These are phyloP conservation scores for Leptinotarsa lineolata DNA, from an alignment of 1,140 invertebrate genomes.

Conservation along the genomic window DNA sequence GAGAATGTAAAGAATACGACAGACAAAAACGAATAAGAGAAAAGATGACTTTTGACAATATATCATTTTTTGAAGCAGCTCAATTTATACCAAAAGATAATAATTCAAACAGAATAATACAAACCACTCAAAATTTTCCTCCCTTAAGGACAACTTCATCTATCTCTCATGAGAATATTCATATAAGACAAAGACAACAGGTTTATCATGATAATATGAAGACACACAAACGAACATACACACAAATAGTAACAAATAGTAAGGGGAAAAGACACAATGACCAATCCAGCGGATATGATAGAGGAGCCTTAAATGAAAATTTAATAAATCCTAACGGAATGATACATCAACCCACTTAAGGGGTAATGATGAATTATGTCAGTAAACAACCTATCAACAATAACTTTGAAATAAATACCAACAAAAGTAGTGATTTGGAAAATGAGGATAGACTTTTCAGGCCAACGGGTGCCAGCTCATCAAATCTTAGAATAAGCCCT, in stretches of 20 bases:
- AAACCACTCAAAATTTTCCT: background rate
- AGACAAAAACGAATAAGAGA: conserved; percentile 28
- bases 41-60: conserved; percentile 30
- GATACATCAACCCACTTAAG: background rate
- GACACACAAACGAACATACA: background rate
- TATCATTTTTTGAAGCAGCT: conserved; percentile 23
- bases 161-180: background rate
- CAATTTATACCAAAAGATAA: background rate
- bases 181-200: background rate
- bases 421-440: background rate
- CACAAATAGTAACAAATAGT: conserved; percentile 2
- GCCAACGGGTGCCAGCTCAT: background rate
- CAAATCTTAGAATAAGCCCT: background rate
- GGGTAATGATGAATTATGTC: background rate
- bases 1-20: conserved; percentile 27
- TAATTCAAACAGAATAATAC: background rate
- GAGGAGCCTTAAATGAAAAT: background rate
- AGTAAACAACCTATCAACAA: background rate
- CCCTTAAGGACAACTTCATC: background rate
- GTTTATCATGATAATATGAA: background rate
- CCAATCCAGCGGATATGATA: background rate
- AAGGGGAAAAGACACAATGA: background rate
- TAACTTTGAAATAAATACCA: background rate
- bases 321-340: background rate
- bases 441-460: background rate